Conservation (phyloP, 2,797 vertebrate species). For the Loris lydekkerianus region DNA sequence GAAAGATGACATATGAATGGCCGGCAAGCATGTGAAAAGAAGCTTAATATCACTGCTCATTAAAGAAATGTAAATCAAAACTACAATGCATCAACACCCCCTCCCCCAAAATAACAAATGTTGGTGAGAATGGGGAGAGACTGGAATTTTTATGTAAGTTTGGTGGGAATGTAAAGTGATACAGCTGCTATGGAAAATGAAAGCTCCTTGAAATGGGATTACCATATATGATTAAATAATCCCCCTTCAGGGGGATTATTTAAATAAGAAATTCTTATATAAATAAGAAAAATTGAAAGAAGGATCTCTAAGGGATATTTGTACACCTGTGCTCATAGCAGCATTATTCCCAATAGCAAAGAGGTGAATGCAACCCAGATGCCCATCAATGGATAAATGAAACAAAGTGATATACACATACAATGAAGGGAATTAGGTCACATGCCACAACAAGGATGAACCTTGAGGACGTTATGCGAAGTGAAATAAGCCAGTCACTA, state of each 20-base stretch:
- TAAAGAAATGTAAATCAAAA: slow-evolving; percentile 52
- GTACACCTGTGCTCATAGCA: background rate
- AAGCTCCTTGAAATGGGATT: background rate
- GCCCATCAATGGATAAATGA: background rate
- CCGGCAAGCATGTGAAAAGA: background rate
- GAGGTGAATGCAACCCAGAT: background rate
- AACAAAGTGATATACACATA: background rate
- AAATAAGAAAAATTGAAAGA: background rate
- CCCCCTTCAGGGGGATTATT: background rate
- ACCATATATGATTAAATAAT: background rate
- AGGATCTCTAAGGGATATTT: background rate
- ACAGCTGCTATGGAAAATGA: background rate
- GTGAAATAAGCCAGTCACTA: background rate
- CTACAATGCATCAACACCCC: background rate
- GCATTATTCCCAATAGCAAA: background rate
- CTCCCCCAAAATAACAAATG: background rate
- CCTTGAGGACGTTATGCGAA: background rate
- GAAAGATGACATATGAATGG: background rate
- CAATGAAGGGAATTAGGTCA: background rate
- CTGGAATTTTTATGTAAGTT: background rate
- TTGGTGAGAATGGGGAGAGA: background rate
- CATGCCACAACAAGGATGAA: background rate
- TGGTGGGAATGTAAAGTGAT: slow-evolving; percentile 9
- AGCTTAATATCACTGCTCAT: background rate
- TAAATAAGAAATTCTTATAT: background rate